Evolutionary conservation across 2,888 invertebrate genomes (phyloP), one percentile per base, ranked within the genome.

Genomic region (Holacanthella duospinosa): DNA sequence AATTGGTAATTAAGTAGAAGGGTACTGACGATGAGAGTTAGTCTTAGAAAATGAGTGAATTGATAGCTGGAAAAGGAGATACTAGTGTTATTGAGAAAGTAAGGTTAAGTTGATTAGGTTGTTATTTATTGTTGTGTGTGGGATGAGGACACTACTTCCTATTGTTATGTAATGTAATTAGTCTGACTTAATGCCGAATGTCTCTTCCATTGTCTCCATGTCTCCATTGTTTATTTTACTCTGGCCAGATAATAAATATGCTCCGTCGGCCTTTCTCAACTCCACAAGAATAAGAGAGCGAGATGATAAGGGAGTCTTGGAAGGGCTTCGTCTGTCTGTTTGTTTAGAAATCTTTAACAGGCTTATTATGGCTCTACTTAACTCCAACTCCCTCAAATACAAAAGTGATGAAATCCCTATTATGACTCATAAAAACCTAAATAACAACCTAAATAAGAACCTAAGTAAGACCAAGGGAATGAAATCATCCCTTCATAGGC

Each of bases 401-500:
- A n/a, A n/a, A 48, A n/a, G 21, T 48, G 48, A 48, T 48, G 48
- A 48, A 21, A 48, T 48, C 48, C 48, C 4, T 48, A 48, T 48
- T 48, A 48, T 48, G 48, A 48, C 12, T 48, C 48, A 48, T 48
- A 48, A 48, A 36, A 48, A 48, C 19, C n/a, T 36, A 36, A 36
- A 21, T 48, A 48, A 48, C n/a, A 48, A 48, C 4, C 48, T 21
- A 9, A 48, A 48, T 48, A 48, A 48, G 36, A 36, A n/a, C n/a
- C n/a, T 36, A 16, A 16, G 36, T 36, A 36, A 9, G 48, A n/a
- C 12, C 19, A 21, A 48, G 48, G 21, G n/a, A 48, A 48, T 21
- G 48, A n/a, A n/a, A n/a, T n/a, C n/a, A 48, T 9, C 48, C 48
- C 48, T 56, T 56, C 28, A 56, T 56, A 29, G 29, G n/a, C n/a